Evolutionary conservation across 2,888 invertebrate genomes (phyloP).

Genomic region (Chironomus riparius): DNA sequence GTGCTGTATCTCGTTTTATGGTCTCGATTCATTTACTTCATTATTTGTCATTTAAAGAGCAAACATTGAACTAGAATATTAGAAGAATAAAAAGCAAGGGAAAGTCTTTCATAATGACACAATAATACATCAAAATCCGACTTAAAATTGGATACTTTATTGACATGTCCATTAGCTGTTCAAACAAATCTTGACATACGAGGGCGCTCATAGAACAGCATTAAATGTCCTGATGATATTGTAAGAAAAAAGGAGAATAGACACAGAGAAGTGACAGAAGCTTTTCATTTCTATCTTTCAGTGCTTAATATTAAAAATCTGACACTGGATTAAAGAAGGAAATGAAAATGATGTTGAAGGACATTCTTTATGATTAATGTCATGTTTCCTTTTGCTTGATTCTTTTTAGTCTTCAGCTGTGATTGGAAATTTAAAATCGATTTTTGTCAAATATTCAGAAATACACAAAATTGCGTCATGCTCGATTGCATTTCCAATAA

Average conservation of each 20-base stretch:
- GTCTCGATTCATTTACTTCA: neutral
- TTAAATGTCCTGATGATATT: neutral
- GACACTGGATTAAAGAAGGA: neutral
- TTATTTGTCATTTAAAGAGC: neutral
- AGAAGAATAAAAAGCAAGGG: neutral
- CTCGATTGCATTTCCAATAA: conserved; percentile 6
- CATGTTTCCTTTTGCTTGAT: neutral
- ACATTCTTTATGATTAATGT: neutral
- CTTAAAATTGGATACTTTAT: conserved; percentile 20
- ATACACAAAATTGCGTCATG: neutral
- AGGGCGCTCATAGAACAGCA: neutral
- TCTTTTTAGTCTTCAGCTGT: neutral
- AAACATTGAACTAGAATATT: neutral
- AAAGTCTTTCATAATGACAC: neutral
- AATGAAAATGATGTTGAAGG: too few relatives aligned
- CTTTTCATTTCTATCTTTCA: neutral
- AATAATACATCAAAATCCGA: neutral
- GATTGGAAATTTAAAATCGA: neutral
- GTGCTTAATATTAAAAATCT: neutral
- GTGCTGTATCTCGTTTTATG: too few relatives aligned
- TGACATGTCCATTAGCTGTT: conserved; percentile 24
- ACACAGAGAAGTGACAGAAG: neutral
- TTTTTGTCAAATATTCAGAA: neutral
- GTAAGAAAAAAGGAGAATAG: too few relatives aligned
- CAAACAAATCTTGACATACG: conserved; percentile 6